Base-by-base conservation (phyloP, 1,140 invertebrate genomes). In the Popillia japonica region DNA sequence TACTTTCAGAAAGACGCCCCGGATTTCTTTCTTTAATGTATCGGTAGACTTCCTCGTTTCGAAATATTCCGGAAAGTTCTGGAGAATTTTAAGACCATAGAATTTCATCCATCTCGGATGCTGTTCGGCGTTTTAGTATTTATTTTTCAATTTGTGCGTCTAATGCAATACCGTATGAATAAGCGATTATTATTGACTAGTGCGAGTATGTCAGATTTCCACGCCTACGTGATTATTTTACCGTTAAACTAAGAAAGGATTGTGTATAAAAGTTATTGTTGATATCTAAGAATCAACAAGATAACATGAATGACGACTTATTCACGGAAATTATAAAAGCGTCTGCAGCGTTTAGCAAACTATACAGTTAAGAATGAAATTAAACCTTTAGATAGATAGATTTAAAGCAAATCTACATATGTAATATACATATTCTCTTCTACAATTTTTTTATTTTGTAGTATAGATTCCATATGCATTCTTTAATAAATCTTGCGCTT, bases 221-320 rank as follows among this genome's bases (percentile, higher is more conserved):
- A 55, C 48, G 48, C 48, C 48, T 55, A 55, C 48, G 48, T 17
- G 14, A 55, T 55, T 55, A 55, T 55, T 55, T 55, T 55, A 55
- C 48, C 48, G 48, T 55, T 55, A 55, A 55, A 55, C 48, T 55
- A 55, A 55, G 9, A 55, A 55, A 55, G 48, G 48, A 55, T n/a
- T 55, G 48, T n/a, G 48, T 55, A 17, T n/a, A 14, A 17, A 55
- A 55, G 48, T 55, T 55, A n/a, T n/a, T 55, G 48, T 55, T 14
- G 48, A 55, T 55, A 55, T 55, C 10, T 6, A 55, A 55, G 11
- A 44, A 17, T 55, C 14, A 55, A 55, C 17, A 55, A 14, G 10
- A 55, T 55, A 55, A 55, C 9, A 55, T 6, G 14, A 55, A 55
- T 17, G 48, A n/a, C 14, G n/a, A 3, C 27, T 1, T 34, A 4